Base-by-base conservation (phyloP, 2,797 vertebrate species). In the Pelochelys cantorii region DNA sequence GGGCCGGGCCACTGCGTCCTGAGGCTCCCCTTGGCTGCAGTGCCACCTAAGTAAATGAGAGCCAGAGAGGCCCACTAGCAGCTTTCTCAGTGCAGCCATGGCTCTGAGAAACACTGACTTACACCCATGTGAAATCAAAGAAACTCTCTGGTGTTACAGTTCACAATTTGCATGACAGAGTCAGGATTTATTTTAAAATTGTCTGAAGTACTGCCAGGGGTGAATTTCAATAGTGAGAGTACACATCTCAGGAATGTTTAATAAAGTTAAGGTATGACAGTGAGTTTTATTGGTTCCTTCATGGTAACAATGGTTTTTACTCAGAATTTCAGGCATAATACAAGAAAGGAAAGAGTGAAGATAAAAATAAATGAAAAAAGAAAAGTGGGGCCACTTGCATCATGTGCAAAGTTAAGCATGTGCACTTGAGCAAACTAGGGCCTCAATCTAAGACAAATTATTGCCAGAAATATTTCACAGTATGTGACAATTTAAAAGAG, bases 51-150 rank as follows among this genome's bases (percentile, higher is more conserved):
- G 42, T 48, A 48, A 48, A 48, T 48, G 42, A 48, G 42, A 48
- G 8, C 42, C 8, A 48, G 42, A 48, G 42, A 48, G 42, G 42
- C 42, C 42, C 42, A 8, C 42, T 48, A 48, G 42, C 42, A 8
- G 42, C 42, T 48, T 48, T 48, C 42, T 48, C 42, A 48, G 42
- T 48, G 42, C 8, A 8, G 42, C 42, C 42, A 48, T 48, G 42
- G 42, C 42, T 48, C 42, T 48, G 42, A 48, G 42, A 42, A 42
- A 42, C 37, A 37, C 37, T 37, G 37, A 2, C 0, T 31, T 0
- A 0, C 4, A 62, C 3, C 1, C 2, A 7, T 0, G 0, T 2
- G 25, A 42, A 4, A 59, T 74, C 0, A 0, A 60, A 20, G 48
- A 1, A 62, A 62, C 52, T 79, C 74, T 75, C 5, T 75, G 71